phyloP scores from a whole-genome alignment of 2,113 vertebrate species.

The Struthidea cinerea region DNA sequence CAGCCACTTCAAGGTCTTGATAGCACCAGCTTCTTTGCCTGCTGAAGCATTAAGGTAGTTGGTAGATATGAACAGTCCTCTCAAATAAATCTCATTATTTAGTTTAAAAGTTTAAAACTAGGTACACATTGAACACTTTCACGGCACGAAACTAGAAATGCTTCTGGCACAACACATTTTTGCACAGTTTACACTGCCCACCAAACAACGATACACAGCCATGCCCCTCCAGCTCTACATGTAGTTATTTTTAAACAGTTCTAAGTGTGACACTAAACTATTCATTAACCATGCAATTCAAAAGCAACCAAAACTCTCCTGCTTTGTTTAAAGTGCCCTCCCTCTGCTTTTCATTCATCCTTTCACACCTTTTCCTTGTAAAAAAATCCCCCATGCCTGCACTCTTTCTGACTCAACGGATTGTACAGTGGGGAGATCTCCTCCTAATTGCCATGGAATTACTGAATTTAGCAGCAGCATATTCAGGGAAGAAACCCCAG shows the following conservation, averaged over 20 bases:
- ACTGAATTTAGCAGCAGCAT: neutral
- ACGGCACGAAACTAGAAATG: neutral
- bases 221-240: neutral
- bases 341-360: neutral
- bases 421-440: neutral
- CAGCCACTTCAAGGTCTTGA: neutral
- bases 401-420: neutral
- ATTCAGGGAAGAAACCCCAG: neutral
- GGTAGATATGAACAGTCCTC: neutral
- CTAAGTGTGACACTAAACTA: neutral
- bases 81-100: neutral
- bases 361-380: neutral
- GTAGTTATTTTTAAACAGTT: neutral
- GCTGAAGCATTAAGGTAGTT: neutral
- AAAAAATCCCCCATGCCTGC: neutral
- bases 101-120: neutral
- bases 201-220: accelerated
- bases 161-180: neutral
- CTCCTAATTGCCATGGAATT: neutral
- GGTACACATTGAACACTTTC: neutral
- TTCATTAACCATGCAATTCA: neutral
- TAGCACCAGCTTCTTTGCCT: neutral
- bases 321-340: neutral
- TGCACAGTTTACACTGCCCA: neutral
- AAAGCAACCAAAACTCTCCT: neutral